phyloP scores from a whole-genome alignment of 2,113 vertebrate genomes.

The Abramis brama region DNA sequence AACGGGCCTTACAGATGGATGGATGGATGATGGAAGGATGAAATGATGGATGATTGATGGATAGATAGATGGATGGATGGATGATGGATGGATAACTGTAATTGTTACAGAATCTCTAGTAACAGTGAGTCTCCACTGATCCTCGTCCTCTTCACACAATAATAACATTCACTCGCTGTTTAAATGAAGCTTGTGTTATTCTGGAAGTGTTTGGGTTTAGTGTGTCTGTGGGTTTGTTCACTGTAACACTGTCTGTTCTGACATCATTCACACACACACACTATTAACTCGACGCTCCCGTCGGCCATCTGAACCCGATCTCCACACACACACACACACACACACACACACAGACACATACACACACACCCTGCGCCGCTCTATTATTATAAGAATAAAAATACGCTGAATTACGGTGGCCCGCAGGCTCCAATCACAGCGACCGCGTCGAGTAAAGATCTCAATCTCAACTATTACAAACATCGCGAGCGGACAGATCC shows the following conservation, averaged over 20 bases:
- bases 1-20: too few species aligned
- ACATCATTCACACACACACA: conserved; percentile 20
- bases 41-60: too few species aligned
- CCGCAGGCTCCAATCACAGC: conserved; percentile 57
- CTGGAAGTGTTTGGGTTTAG: too few species aligned
- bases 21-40: too few species aligned
- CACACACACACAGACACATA: not conserved
- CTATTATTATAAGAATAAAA: conserved; percentile 72
- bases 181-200: too few species aligned
- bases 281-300: not conserved
- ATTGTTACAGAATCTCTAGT: too few species aligned
- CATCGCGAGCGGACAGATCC: conserved; percentile 60
- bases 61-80: too few species aligned
- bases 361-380: conserved; percentile 16
- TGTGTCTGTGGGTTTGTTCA: not conserved
- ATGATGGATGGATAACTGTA: too few species aligned
- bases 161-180: too few species aligned
- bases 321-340: not conserved
- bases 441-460: conserved; percentile 59
- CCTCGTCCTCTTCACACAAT: too few species aligned
- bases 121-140: too few species aligned
- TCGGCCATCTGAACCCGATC: not conserved
- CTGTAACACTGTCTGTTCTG: not conserved
- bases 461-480: conserved; percentile 73
- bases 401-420: conserved; percentile 64